Evolutionary conservation across 2,888 invertebrate species (phyloP), one percentile per base, ranked within the genome.

Genomic region (Dascillus cervinus): DNA sequence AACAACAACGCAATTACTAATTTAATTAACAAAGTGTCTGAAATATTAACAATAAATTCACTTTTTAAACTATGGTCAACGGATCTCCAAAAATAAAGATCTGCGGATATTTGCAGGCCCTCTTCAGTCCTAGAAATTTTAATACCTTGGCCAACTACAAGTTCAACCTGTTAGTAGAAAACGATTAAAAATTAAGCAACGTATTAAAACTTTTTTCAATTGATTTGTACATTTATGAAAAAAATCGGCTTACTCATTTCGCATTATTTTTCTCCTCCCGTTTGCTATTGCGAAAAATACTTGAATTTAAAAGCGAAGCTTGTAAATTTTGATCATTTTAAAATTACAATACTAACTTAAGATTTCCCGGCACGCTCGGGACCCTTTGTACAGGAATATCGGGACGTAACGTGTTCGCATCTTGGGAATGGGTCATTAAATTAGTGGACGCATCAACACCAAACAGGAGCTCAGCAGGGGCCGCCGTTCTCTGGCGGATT

Each of bases 311-410:
- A n/a, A n/a, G n/a, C n/a, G n/a, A 17, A 17, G 4, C 17, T 17
- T 17, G 8, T 6, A 17, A 17, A 6, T 6, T 17, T 4, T 6
- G 8, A 17, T 17, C 4, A 6, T 17, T 17, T 17, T 17, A 17
- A 17, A 17, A 17, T 6, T 4, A 17, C 17, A 17, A 17, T 17
- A 63, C 63, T 67, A 65, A 84, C 84, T 81, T 78, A 41, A 84
- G 70, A 46, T 82, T 80, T 45, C 82, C 82, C 3, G 84, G 82
- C 22, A 83, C 82, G 60, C 82, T 83, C 41, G 84, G 83, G 32
- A 84, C 73, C 64, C 71, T 73, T 50, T 67, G 74, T 49, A 67
- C 69, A 54, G 58, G 76, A 43, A 46, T 44, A 31, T 53, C 52
- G 26, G 48, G 26, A 13, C 42, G 39, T 14, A 56, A 37, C 33